These are phyloP conservation scores for Andrena camellia DNA, from an alignment of 2,888 invertebrate genomes.

Conservation along the genomic window DNA sequence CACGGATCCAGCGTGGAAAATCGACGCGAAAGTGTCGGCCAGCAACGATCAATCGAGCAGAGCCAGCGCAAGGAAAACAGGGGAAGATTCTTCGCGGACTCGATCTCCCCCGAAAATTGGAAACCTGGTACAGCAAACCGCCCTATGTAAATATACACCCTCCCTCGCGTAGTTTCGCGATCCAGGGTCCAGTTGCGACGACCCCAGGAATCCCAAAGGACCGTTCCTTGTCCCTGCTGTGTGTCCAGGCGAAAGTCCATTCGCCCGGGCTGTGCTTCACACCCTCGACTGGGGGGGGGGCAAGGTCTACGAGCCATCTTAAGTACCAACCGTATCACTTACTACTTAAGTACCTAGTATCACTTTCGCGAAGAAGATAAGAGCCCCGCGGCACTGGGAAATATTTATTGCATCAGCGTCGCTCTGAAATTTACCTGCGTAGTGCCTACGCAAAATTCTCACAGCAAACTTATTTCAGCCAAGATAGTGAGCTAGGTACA, in stretches of 20 bases:
- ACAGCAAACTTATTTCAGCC: no score
- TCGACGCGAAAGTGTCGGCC: no score
- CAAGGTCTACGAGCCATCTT: not conserved
- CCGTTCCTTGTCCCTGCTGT: constrained; percentile 5
- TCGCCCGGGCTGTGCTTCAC: not conserved
- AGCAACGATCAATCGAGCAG: not conserved
- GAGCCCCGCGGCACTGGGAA: no score
- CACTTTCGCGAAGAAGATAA: no score
- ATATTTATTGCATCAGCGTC: no score
- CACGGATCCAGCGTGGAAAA: no score
- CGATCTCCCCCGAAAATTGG: constrained; percentile 33
- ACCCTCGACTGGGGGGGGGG: not conserved
- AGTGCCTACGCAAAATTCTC: no score
- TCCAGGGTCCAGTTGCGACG: constrained; percentile 42
- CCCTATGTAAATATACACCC: constrained; percentile 45
- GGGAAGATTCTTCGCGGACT: not conserved
- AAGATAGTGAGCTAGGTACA: no score
- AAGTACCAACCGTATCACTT: no score
- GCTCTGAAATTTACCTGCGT: no score
- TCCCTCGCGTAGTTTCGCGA: constrained; percentile 5
- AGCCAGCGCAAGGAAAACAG: not conserved
- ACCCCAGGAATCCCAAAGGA: constrained; percentile 4
- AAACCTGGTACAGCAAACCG: constrained; percentile 24
- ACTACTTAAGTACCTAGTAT: no score
- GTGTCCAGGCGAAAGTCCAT: not conserved